A percentile compares a stretch with the other conserved stretches of the same genome.
phyloP scores from a whole-genome alignment of 2,113 vertebrate species.

The Corythornis cristatus region DNA sequence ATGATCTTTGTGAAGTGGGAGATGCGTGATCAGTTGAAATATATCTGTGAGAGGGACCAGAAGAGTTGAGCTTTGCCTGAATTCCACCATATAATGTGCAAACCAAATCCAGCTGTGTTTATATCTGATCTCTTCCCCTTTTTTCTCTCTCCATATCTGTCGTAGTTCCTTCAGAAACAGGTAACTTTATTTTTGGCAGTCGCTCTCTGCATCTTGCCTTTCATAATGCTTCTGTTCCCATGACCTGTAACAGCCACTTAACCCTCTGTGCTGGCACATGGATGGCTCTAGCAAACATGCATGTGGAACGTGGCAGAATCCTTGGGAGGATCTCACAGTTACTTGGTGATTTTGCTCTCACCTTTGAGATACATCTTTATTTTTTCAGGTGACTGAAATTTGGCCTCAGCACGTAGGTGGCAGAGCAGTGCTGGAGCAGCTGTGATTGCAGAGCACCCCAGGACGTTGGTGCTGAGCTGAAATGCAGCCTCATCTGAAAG shows the following conservation, averaged over 20 bases:
- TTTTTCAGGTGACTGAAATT: background rate
- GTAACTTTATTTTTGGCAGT: constrained; percentile 58
- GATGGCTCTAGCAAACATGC: constrained; percentile 23
- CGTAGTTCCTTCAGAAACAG: constrained; percentile 72
- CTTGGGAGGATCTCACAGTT: background rate
- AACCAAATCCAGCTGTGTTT: constrained; percentile 32
- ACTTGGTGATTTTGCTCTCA: background rate
- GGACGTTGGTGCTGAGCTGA: background rate
- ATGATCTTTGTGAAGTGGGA: background rate
- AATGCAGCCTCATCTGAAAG: background rate
- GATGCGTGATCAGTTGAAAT: background rate
- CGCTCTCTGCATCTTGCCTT: constrained; percentile 52
- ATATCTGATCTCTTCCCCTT: constrained; percentile 74
- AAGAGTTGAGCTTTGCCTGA: background rate
- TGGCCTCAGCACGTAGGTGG: background rate
- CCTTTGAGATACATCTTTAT: background rate
- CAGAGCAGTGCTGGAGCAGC: too few relatives aligned
- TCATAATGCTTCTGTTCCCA: constrained; percentile 34
- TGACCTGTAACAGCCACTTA: constrained; percentile 15
- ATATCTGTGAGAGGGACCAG: background rate
- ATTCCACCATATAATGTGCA: background rate
- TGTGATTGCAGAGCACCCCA: too few relatives aligned
- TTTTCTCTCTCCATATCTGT: constrained; percentile 60
- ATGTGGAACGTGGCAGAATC: background rate
- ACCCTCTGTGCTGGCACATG: constrained; percentile 1